These are phyloP conservation scores for Tipula helvola DNA, from an alignment of 2,888 invertebrate genomes.

Conservation along the genomic window DNA sequence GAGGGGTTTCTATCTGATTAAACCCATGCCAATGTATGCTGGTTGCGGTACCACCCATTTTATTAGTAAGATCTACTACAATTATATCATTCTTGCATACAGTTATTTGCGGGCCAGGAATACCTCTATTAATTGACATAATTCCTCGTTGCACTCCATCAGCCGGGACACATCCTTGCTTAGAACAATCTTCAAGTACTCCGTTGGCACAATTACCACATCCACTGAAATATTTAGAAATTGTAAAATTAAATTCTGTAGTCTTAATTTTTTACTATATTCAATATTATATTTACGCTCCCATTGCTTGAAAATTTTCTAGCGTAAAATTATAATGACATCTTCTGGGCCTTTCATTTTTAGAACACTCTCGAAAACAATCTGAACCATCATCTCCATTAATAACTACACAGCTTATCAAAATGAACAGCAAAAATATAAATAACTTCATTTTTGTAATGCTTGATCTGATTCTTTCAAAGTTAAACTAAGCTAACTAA, in stretches of 20 bases:
- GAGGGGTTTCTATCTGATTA: conserved; percentile 59
- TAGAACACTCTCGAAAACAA: conserved; percentile 26
- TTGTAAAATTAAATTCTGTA: too few species aligned
- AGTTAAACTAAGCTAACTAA: too few species aligned
- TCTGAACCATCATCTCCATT: neutral
- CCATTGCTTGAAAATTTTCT: conserved; percentile 36
- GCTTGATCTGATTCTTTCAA: too few species aligned
- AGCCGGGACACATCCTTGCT: conserved; percentile 38
- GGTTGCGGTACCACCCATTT: conserved; percentile 59
- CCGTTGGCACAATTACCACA: conserved; percentile 36
- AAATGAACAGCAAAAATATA: too few species aligned
- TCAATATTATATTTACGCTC: conserved; percentile 25
- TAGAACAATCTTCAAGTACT: conserved; percentile 31
- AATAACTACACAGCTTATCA: neutral
- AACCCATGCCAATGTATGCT: conserved; percentile 85
- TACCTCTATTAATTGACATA: conserved; percentile 36
- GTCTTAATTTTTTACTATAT: neutral
- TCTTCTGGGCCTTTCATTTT: conserved; percentile 19
- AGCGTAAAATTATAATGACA: conserved; percentile 36
- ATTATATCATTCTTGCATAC: conserved; percentile 63
- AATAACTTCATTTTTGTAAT: too few species aligned
- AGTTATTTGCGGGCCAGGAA: conserved; percentile 39
- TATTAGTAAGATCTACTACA: conserved; percentile 66
- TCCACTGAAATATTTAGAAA: conserved; percentile 25
- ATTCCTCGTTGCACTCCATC: conserved; percentile 38